Conservation (phyloP, 2,797 vertebrate genomes). For the Notolepis coatsorum region DNA sequence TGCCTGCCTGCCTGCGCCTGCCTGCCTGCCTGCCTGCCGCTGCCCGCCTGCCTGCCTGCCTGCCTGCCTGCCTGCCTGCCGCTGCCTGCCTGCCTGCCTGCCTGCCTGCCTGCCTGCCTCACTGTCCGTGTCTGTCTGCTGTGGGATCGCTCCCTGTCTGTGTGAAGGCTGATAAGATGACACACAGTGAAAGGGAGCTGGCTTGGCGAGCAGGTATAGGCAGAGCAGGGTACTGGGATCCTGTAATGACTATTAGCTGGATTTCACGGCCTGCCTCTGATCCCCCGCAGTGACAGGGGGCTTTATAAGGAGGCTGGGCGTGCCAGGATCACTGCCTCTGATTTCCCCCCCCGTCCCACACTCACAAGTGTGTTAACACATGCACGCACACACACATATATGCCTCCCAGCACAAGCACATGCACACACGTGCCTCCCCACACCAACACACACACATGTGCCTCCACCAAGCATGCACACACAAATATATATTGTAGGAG, state of each 20-base stretch:
- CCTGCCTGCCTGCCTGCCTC: slow-evolving; percentile 39
- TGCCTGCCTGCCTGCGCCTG: too few relatives aligned
- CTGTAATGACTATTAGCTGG: slow-evolving; percentile 84
- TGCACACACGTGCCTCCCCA: slow-evolving; percentile 21
- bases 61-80: neutral
- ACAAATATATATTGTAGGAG: slow-evolving; percentile 13
- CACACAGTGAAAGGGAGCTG: slow-evolving; percentile 69
- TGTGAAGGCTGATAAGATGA: slow-evolving; percentile 78
- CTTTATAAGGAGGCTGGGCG: slow-evolving; percentile 69
- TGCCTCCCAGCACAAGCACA: too few relatives aligned
- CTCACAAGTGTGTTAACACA: slow-evolving; percentile 17
- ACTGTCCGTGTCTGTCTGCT: slow-evolving; percentile 47
- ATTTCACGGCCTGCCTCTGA: slow-evolving; percentile 84
- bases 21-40: slow-evolving; percentile 16
- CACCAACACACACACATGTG: slow-evolving; percentile 21
- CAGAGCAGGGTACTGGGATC: slow-evolving; percentile 57
- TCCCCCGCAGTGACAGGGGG: slow-evolving; percentile 76
- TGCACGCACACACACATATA: neutral
- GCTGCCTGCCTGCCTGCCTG: slow-evolving; percentile 22
- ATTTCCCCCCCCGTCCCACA: slow-evolving; percentile 29
- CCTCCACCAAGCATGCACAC: too few relatives aligned
- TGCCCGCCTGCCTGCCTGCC: slow-evolving; percentile 16
- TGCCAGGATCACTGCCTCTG: slow-evolving; percentile 52
- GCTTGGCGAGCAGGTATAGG: slow-evolving; percentile 75
- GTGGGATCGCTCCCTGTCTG: slow-evolving; percentile 64